Percentiles rank a stretch among this genome's conserved stretches.
phyloP scores from a whole-genome alignment of 2,797 vertebrate species.

The Tragelaphus eurycerus region DNA sequence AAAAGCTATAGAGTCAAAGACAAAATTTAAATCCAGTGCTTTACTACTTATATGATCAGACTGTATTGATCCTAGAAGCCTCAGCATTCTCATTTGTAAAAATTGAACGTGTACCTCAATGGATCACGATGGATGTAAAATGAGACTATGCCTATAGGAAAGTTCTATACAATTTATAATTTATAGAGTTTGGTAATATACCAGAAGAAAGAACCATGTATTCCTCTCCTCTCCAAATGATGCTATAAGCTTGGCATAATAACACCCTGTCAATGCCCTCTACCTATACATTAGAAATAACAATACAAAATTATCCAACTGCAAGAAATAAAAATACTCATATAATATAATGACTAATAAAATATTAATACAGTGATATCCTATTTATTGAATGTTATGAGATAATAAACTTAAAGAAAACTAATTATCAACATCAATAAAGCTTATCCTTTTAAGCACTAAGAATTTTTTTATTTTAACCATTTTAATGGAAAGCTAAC shows the following conservation, averaged over 20 bases:
- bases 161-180: background rate
- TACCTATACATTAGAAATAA: background rate
- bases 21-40: background rate
- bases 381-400: background rate
- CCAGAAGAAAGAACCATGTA: background rate
- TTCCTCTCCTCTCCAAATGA: background rate
- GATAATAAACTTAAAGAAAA: background rate
- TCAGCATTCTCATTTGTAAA: background rate
- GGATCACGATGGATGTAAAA: background rate
- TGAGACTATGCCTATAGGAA: background rate
- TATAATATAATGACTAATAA: background rate
- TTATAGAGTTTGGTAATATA: background rate
- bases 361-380: background rate
- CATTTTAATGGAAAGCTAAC: background rate
- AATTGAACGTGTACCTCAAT: background rate
- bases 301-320: background rate
- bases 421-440: constrained; percentile 15
- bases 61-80: background rate
- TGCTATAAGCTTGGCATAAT: background rate
- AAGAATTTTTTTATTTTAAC: background rate
- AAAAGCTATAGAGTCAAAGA: background rate
- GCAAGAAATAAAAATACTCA: background rate
- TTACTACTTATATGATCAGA: background rate
- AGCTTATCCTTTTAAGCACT: background rate
- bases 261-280: background rate